Conservation (phyloP, 23 tunicate genomes). For the Corella eumyota region DNA sequence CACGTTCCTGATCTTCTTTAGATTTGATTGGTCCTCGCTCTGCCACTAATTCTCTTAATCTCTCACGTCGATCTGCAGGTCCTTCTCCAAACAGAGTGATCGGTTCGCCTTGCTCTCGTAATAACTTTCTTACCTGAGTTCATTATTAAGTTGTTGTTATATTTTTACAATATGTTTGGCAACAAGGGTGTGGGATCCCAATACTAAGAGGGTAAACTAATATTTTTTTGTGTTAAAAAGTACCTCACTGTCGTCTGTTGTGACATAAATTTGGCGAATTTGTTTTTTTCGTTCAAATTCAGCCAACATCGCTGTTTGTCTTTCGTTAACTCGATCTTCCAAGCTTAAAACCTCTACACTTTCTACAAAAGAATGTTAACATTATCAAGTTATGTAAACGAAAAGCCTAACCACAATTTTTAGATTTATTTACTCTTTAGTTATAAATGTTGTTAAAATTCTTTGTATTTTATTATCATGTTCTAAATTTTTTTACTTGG, state of each 20-base stretch:
- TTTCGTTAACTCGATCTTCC: constrained; percentile 62
- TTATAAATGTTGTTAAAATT: no score
- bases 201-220: no score
- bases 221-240: no score
- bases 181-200: no score
- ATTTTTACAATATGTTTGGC: no score
- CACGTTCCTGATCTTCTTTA: constrained; percentile 28
- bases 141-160: background rate
- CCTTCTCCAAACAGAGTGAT: constrained; percentile 96
- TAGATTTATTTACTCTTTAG: no score
- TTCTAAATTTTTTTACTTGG: no score
- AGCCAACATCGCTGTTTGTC: constrained; percentile 88
- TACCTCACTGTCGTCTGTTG: constrained; percentile 97
- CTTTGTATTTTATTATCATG: no score
- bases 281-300: constrained; percentile 92
- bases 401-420: no score
- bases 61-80: constrained; percentile 88
- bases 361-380: constrained; percentile 6
- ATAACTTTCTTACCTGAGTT: constrained; percentile 33
- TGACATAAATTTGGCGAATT: constrained; percentile 83
- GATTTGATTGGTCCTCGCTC: constrained; percentile 51
- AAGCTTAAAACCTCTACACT: constrained; percentile 66
- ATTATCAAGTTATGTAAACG: background rate
- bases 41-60: constrained; percentile 66
- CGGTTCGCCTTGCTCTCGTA: constrained; percentile 64